A percentile compares a stretch with the other conserved stretches of the same genome.
phyloP scores from a whole-genome alignment of 2,113 vertebrate species.

The Falco punctatus region DNA sequence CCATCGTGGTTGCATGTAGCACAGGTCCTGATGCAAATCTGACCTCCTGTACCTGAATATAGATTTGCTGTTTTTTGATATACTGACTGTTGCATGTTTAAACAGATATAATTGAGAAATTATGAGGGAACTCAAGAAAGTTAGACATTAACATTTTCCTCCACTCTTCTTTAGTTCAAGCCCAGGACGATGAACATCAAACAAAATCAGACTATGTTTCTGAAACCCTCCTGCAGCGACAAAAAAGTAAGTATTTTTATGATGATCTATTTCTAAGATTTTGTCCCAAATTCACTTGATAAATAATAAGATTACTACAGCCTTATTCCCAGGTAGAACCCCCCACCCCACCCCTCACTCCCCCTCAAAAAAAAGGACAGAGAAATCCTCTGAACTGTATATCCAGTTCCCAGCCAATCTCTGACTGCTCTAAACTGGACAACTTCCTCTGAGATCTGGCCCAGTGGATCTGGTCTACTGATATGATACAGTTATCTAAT shows the following conservation, averaged over 20 bases:
- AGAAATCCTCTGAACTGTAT: not conserved
- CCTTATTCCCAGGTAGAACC: not conserved
- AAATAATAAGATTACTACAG: not conserved
- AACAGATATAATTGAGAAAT: not conserved
- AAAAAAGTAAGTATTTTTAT: constrained; percentile 25
- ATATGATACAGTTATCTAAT: constrained; percentile 36
- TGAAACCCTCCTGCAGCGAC: not conserved
- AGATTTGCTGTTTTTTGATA: not conserved
- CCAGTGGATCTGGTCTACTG: not conserved
- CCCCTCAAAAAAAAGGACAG: too few species aligned
- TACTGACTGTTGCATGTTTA: not conserved
- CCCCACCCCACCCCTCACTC: too few species aligned
- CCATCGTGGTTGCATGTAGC: not conserved
- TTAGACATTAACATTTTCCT: not conserved
- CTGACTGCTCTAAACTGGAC: not conserved
- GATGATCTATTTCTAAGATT: not conserved
- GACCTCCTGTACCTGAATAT: not conserved
- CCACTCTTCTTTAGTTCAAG: constrained; percentile 35
- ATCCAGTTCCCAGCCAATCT: not conserved
- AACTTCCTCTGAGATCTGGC: not conserved
- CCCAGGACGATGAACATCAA: not conserved
- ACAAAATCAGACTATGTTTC: not conserved
- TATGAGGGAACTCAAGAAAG: not conserved
- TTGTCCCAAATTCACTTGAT: not conserved
- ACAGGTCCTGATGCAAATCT: not conserved